phyloP scores from a whole-genome alignment of 2,797 vertebrate genomes.

The Takifugu rubripes region DNA sequence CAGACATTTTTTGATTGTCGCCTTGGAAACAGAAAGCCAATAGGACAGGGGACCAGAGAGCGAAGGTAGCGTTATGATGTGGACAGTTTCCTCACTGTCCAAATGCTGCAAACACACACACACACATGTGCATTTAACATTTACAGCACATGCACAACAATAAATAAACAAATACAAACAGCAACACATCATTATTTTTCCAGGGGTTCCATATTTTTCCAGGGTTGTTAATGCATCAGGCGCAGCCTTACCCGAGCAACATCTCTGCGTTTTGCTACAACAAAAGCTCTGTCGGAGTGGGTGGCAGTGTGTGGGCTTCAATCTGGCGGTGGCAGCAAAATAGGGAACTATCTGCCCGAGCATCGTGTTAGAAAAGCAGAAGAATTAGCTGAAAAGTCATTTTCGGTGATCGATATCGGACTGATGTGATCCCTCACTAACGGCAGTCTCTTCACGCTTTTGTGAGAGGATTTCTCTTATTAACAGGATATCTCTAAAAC shows the following conservation, averaged over 20 bases:
- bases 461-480: slow-evolving; percentile 14
- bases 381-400: slow-evolving; percentile 30
- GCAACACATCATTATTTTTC: neutral
- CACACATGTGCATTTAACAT: neutral
- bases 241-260: slow-evolving; percentile 1
- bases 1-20: slow-evolving; percentile 45
- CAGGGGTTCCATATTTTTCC: slow-evolving; percentile 2
- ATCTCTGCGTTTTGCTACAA: slow-evolving; percentile 6
- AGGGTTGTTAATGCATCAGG: slow-evolving; percentile 6
- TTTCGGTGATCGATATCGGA: slow-evolving; percentile 29
- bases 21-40: slow-evolving; percentile 59
- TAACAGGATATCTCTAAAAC: slow-evolving; percentile 7
- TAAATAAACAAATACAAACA: neutral
- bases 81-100: slow-evolving; percentile 28
- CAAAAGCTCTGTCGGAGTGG: slow-evolving; percentile 7
- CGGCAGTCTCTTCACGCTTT: neutral
- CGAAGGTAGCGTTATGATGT: slow-evolving; percentile 43
- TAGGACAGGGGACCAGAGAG: slow-evolving; percentile 39
- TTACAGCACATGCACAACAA: neutral
- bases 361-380: slow-evolving; percentile 7
- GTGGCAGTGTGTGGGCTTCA: slow-evolving; percentile 6
- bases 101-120: slow-evolving; percentile 10
- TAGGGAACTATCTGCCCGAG: slow-evolving; percentile 11
- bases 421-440: slow-evolving; percentile 22
- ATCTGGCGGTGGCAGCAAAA: slow-evolving; percentile 15